A percentile compares a stretch with the other conserved stretches of the same genome.
Evolutionary conservation across 1,140 invertebrate species (phyloP).

Genomic region (Drosophila kikkawai): DNA sequence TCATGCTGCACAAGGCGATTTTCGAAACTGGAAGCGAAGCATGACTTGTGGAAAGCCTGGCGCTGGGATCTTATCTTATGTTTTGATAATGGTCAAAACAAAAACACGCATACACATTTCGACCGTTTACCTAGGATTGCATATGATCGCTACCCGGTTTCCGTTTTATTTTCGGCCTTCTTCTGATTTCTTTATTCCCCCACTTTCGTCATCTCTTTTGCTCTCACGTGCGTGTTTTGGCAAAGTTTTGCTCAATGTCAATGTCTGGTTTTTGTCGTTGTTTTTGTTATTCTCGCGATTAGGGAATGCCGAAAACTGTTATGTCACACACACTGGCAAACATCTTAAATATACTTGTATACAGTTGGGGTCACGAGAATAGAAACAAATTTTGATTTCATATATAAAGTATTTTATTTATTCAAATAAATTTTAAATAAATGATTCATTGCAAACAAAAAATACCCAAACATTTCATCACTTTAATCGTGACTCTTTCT

Average conservation of each 20-base stretch:
- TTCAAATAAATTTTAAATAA: too few relatives aligned
- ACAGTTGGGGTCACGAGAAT: not conserved
- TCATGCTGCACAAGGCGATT: constrained; percentile 9
- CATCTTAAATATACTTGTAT: not conserved
- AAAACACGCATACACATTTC: constrained; percentile 25
- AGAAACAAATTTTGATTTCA: not conserved
- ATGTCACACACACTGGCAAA: constrained; percentile 23
- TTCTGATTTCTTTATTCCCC: not conserved
- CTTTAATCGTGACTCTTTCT: not conserved
- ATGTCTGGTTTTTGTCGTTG: constrained; percentile 46
- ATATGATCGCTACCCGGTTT: constrained; percentile 15
- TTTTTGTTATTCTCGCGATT: constrained; percentile 26
- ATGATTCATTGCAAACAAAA: not conserved
- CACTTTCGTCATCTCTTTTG: constrained; percentile 30
- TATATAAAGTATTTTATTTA: too few relatives aligned
- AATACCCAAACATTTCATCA: not conserved
- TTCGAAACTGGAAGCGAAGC: constrained; percentile 27
- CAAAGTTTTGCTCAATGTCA: constrained; percentile 71
- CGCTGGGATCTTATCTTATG: constrained; percentile 22
- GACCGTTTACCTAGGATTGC: constrained; percentile 22
- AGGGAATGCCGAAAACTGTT: constrained; percentile 43
- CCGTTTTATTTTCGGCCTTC: constrained; percentile 3
- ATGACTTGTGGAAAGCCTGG: constrained; percentile 38
- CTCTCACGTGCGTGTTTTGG: constrained; percentile 62
- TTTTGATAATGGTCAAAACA: constrained; percentile 26